phyloP scores from a whole-genome alignment of 2,113 vertebrate genomes.

The Coreoperca whiteheadi region DNA sequence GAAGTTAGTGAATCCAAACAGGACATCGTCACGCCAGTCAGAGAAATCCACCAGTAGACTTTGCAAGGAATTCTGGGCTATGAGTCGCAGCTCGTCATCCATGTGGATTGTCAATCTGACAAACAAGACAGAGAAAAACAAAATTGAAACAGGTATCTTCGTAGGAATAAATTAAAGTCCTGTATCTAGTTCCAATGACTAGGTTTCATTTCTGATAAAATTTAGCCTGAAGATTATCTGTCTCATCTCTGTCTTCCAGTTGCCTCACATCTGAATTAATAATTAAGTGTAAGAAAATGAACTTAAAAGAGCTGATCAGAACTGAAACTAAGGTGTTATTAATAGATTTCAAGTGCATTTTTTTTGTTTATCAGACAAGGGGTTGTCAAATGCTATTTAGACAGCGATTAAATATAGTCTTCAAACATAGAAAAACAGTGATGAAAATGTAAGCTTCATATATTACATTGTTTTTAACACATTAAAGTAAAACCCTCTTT shows the following conservation, averaged over 20 bases:
- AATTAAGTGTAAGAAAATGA: neutral
- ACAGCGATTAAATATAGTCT: neutral
- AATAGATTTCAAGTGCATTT: neutral
- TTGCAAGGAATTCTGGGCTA: slow-evolving; percentile 97
- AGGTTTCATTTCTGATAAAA: neutral
- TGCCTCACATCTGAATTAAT: neutral
- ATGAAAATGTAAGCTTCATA: neutral
- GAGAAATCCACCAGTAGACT: slow-evolving; percentile 95
- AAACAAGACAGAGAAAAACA: neutral
- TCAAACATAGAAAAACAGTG: neutral
- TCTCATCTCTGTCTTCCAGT: neutral
- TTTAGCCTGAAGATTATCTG: neutral
- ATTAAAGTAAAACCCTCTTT: neutral
- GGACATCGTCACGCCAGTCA: slow-evolving; percentile 96
- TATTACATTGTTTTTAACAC: neutral
- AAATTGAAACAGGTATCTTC: neutral
- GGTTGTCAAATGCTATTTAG: neutral
- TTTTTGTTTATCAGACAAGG: neutral
- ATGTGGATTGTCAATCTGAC: slow-evolving; percentile 95
- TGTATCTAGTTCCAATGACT: neutral
- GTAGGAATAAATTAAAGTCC: neutral
- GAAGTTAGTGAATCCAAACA: slow-evolving; percentile 96
- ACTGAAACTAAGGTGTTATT: neutral
- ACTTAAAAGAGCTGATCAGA: neutral
- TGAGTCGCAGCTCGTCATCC: slow-evolving; percentile 97